Evolutionary conservation across 2,797 vertebrate genomes (phyloP).

Genomic region (Helostoma temminkii): DNA sequence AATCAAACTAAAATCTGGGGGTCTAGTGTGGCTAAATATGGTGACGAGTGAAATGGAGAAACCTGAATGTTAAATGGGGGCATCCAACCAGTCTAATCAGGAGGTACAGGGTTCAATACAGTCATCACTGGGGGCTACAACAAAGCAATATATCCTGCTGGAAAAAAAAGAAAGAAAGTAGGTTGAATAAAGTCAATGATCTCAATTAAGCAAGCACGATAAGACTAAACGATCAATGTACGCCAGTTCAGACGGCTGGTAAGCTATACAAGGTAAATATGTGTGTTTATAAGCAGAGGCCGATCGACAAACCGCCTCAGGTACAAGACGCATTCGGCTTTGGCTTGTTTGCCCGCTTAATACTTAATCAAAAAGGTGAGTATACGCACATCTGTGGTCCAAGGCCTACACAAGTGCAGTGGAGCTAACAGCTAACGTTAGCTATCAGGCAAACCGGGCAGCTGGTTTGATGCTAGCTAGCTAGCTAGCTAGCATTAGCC

Average conservation of each 20-base stretch:
- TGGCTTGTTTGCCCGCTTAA: slow-evolving; percentile 17
- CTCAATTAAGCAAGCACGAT: slow-evolving; percentile 69
- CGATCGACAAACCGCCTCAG: not conserved
- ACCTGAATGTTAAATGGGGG: slow-evolving; percentile 85
- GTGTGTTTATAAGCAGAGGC: not conserved
- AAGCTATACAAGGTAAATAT: not conserved
- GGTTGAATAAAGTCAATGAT: slow-evolving; percentile 74
- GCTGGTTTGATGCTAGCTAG: slow-evolving; percentile 45
- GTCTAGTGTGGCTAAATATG: slow-evolving; percentile 43
- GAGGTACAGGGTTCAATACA: slow-evolving; percentile 83
- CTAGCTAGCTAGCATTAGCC: slow-evolving; percentile 75
- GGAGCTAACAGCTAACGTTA: slow-evolving; percentile 57
- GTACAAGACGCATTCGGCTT: not conserved
- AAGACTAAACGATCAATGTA: slow-evolving; percentile 56
- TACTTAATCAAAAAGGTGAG: slow-evolving; percentile 43
- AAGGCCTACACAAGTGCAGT: slow-evolving; percentile 65
- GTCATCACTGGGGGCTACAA: slow-evolving; percentile 84
- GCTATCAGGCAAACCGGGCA: slow-evolving; percentile 44
- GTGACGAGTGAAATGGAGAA: slow-evolving; percentile 66
- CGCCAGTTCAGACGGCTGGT: slow-evolving; percentile 34
- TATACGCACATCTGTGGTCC: slow-evolving; percentile 56
- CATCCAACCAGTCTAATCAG: slow-evolving; percentile 87
- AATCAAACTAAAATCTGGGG: slow-evolving; percentile 1
- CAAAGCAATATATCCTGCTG: slow-evolving; percentile 71
- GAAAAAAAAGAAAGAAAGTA: slow-evolving; percentile 58